Conservation (phyloP, 2,113 vertebrate genomes). For the Sturnira hondurensis region DNA sequence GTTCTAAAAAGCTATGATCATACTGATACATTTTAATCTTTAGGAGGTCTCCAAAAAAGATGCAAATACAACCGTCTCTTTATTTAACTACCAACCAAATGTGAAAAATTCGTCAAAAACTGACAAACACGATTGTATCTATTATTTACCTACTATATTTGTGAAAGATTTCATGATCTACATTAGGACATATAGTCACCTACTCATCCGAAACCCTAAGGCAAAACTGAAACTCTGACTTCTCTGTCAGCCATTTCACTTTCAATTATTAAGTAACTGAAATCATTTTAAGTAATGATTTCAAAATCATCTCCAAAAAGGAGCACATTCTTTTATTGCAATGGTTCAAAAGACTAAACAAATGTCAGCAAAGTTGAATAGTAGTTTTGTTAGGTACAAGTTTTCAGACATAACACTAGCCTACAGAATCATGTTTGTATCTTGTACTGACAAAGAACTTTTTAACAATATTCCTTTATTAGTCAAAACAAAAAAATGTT, state of each 20-base stretch:
- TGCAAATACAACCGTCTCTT: not conserved
- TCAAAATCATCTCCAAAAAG: constrained; percentile 15
- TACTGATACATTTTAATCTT: not conserved
- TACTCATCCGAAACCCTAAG: constrained; percentile 29
- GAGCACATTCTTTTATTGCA: constrained; percentile 23
- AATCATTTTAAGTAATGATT: no score
- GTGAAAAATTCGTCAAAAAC: constrained; percentile 20
- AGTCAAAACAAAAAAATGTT: constrained; percentile 23
- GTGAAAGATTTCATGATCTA: constrained; percentile 4
- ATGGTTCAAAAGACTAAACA: constrained; percentile 3
- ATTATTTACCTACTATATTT: not conserved
- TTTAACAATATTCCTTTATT: constrained; percentile 43
- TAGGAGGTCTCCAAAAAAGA: not conserved
- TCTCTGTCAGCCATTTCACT: constrained; percentile 53
- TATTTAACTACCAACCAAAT: not conserved
- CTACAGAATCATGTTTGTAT: not conserved
- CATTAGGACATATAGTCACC: not conserved
- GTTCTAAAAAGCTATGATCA: not conserved
- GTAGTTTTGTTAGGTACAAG: not conserved
- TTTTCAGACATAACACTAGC: constrained; percentile 31
- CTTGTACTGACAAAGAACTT: constrained; percentile 16
- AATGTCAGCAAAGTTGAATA: constrained; percentile 25
- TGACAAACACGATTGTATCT: not conserved
- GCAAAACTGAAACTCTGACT: constrained; percentile 43
- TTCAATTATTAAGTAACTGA: constrained; percentile 19